phyloP scores from a whole-genome alignment of 2,888 invertebrate genomes.

The Thymelicus acteon region DNA sequence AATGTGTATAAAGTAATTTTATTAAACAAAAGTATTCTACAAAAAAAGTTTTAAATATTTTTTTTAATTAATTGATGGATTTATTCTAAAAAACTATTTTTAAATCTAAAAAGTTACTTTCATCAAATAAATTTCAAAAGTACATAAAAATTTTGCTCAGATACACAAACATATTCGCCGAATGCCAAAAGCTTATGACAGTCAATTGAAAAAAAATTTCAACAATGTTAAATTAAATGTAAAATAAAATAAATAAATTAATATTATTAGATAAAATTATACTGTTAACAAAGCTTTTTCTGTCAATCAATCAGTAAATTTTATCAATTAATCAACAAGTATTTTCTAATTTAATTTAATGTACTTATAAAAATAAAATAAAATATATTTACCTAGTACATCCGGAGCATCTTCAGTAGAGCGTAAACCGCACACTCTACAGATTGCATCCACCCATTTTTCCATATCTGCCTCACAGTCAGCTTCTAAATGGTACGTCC shows the following conservation, averaged over 20 bases:
- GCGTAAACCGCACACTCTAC: conserved; percentile 95
- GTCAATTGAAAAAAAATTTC: neutral
- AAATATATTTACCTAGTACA: conserved; percentile 48
- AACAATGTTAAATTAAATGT: neutral
- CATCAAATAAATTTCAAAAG: no score
- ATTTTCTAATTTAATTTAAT: no score
- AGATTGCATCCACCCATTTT: conserved; percentile 97
- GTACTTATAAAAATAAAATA: no score
- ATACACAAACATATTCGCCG: no score
- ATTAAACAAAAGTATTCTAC: no score
- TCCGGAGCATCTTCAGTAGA: conserved; percentile 86
- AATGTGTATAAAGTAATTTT: no score
- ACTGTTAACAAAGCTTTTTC: no score
- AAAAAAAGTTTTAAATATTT: no score
- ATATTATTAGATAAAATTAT: neutral
- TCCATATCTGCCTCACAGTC: conserved; percentile 97
- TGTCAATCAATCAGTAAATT: neutral
- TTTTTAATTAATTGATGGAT: no score
- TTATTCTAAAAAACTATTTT: no score
- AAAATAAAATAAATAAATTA: neutral
- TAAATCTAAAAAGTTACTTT: no score
- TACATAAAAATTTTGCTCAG: no score
- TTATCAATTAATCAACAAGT: neutral
- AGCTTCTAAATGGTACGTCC: conserved; percentile 96
- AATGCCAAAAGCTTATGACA: neutral